A percentile compares a stretch with the other conserved stretches of the same genome.
These are phyloP conservation scores for Fratercula arctica DNA, from an alignment of 2,797 vertebrate genomes.

Conservation along the genomic window DNA sequence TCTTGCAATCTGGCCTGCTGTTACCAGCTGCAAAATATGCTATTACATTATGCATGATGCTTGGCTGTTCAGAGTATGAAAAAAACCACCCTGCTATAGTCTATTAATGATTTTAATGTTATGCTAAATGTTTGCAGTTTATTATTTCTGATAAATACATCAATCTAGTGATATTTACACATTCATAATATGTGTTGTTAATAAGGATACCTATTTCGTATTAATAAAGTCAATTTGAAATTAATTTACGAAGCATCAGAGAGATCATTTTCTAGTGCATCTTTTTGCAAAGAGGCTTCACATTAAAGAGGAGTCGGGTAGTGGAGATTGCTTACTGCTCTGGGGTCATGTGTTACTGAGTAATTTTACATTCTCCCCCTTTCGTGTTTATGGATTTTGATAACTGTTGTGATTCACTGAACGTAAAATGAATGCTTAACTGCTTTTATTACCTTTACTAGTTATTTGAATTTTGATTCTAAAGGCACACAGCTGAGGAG, in stretches of 20 bases:
- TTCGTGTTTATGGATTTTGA: neutral
- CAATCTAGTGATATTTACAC: conserved; percentile 41
- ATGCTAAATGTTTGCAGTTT: conserved; percentile 37
- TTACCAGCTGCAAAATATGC: conserved; percentile 61
- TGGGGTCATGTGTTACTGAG: neutral
- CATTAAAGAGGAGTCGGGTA: neutral
- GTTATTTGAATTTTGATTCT: neutral
- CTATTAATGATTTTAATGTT: conserved; percentile 22
- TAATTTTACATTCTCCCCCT: neutral
- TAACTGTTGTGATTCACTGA: neutral
- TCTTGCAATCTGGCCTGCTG: conserved; percentile 66
- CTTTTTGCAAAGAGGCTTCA: neutral
- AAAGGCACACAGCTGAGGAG: neutral
- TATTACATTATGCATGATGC: conserved; percentile 75
- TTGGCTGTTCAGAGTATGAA: conserved; percentile 38
- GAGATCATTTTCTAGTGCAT: neutral
- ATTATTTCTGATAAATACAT: conserved; percentile 55
- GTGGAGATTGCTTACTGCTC: neutral
- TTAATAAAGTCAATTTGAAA: conserved; percentile 39
- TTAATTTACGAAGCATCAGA: conserved; percentile 40
- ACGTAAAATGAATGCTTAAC: neutral
- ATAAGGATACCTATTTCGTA: conserved; percentile 8
- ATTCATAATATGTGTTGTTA: conserved; percentile 40
- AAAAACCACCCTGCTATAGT: neutral
- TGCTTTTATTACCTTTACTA: neutral